Evolutionary conservation across 2,113 vertebrate genomes (phyloP).

Genomic region (Monopterus albus): DNA sequence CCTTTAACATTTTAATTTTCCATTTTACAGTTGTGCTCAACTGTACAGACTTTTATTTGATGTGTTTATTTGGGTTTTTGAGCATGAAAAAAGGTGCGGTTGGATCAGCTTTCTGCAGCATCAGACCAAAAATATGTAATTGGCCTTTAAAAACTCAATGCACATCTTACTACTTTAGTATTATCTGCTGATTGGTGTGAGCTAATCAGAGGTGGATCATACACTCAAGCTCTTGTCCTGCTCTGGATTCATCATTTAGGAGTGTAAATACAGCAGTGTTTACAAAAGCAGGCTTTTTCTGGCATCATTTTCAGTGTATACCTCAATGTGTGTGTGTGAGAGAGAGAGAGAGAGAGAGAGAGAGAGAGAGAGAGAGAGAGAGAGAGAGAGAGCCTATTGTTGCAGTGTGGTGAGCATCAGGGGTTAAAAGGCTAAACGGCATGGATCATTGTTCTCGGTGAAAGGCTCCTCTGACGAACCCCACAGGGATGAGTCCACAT

Average conservation of each 20-base stretch:
- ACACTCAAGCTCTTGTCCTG: background rate
- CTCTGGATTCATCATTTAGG: background rate
- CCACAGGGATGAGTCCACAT: conserved; percentile 76
- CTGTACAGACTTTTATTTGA: no score
- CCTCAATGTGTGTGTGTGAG: conserved; percentile 31
- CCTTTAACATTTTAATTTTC: background rate
- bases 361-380: no score
- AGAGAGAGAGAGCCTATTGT: no score
- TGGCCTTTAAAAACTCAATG: background rate
- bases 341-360: no score
- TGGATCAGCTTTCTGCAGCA: background rate
- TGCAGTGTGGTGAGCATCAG: conserved; percentile 43
- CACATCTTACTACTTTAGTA: background rate
- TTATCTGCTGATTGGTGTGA: background rate
- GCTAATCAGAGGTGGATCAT: background rate
- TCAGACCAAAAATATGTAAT: background rate
- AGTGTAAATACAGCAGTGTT: background rate
- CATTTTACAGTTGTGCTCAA: no score
- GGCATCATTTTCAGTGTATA: conserved; percentile 26
- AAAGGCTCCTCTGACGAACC: conserved; percentile 77
- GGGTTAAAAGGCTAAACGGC: conserved; percentile 85
- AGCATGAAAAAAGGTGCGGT: no score
- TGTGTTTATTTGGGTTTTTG: background rate
- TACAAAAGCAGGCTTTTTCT: conserved; percentile 10
- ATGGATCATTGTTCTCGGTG: conserved; percentile 80